Percentiles rank a stretch among this genome's conserved stretches.
phyloP scores from a whole-genome alignment of 1,140 invertebrate species.

The Phymastichus coffea region DNA sequence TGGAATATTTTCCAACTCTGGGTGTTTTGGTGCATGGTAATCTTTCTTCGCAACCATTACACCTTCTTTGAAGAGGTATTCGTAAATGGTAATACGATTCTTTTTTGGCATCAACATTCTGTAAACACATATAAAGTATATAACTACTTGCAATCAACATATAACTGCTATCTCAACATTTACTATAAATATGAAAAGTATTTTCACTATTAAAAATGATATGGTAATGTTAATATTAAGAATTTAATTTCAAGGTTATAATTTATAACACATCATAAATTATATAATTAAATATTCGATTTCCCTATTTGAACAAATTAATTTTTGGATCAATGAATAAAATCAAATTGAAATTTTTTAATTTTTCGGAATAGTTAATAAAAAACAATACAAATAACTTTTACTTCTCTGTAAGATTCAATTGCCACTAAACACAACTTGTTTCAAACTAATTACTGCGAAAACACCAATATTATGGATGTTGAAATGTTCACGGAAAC shows the following conservation, averaged over 20 bases:
- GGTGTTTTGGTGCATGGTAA: constrained; percentile 93
- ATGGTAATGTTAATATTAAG: too few relatives aligned
- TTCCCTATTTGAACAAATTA: too few relatives aligned
- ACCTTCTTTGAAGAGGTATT: constrained; percentile 97
- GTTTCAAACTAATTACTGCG: neutral
- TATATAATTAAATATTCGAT: too few relatives aligned
- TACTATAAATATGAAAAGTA: too few relatives aligned
- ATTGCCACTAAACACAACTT: neutral
- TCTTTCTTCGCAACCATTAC: constrained; percentile 98
- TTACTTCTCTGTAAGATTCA: neutral
- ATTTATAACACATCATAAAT: too few relatives aligned
- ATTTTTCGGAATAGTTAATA: neutral
- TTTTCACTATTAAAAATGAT: too few relatives aligned
- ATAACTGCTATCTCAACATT: neutral
- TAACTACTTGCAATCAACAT: neutral
- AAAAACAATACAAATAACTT: neutral
- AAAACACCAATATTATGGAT: constrained; percentile 2
- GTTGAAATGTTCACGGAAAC: constrained; percentile 2
- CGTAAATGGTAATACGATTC: constrained; percentile 93
- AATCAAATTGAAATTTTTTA: too few relatives aligned
- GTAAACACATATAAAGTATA: constrained; percentile 45
- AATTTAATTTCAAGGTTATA: constrained; percentile 4
- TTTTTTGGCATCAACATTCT: constrained; percentile 99
- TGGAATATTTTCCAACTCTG: constrained; percentile 89
- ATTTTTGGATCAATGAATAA: too few relatives aligned